phyloP scores from a whole-genome alignment of 1,140 invertebrate species.

The Tenebrio molitor region DNA sequence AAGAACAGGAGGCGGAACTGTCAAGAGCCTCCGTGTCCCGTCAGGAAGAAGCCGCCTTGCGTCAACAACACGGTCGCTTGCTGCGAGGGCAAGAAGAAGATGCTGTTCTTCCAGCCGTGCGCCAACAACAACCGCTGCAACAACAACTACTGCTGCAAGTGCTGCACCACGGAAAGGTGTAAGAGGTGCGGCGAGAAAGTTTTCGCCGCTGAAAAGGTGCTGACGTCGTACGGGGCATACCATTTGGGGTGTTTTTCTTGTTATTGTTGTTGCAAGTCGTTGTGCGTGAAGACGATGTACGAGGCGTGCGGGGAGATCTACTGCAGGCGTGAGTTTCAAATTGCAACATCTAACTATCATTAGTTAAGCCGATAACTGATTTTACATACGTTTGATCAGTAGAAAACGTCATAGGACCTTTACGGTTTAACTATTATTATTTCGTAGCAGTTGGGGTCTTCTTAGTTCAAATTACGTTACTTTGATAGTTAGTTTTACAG shows the following conservation, averaged over 20 bases:
- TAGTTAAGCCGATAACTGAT: no score
- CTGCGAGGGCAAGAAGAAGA: constrained; percentile 17
- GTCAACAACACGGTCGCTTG: neutral
- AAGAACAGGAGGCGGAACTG: neutral
- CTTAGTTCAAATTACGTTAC: no score
- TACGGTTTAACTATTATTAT: no score
- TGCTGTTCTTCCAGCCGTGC: constrained; percentile 32
- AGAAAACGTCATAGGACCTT: no score
- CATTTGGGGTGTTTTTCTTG: constrained; percentile 70
- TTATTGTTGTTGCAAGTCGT: constrained; percentile 68
- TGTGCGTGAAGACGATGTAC: constrained; percentile 68
- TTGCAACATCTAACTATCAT: no score
- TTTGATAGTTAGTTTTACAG: no score
- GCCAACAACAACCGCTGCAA: neutral
- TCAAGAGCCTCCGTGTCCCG: neutral
- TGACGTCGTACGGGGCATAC: constrained; percentile 66
- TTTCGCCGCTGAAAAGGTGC: constrained; percentile 63
- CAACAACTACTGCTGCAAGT: constrained; percentile 3
- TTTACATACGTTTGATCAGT: no score
- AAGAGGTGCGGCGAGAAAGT: constrained; percentile 53
- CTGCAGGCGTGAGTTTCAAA: constrained; percentile 68
- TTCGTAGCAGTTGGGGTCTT: no score
- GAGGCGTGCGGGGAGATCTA: constrained; percentile 70
- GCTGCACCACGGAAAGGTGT: constrained; percentile 12
- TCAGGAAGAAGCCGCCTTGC: constrained; percentile 2